phyloP scores from a whole-genome alignment of 1,140 invertebrate species.

The Myzus persicae region DNA sequence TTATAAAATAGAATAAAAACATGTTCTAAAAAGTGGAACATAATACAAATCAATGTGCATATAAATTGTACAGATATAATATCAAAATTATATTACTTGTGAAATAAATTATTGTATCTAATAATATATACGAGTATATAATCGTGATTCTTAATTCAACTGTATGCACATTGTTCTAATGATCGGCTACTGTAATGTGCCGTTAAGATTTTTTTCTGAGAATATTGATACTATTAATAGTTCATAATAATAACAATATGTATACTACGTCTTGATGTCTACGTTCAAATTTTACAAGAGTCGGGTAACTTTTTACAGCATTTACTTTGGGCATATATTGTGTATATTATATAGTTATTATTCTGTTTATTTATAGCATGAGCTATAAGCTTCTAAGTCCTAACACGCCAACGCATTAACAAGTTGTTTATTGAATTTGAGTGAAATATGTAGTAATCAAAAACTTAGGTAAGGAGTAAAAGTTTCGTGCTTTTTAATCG shows the following conservation, averaged over 20 bases:
- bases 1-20: background rate
- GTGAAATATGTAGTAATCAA: background rate
- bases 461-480: background rate
- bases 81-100: background rate
- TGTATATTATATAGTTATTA: too few relatives aligned
- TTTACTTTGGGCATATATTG: too few relatives aligned
- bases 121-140: background rate
- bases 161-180: too few relatives aligned
- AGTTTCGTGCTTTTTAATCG: background rate
- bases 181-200: too few relatives aligned
- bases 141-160: background rate
- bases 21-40: background rate
- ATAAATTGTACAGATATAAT: background rate
- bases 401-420: background rate
- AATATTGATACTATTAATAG: too few relatives aligned
- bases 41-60: background rate
- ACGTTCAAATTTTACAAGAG: too few relatives aligned
- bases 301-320: too few relatives aligned
- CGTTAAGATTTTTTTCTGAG: too few relatives aligned
- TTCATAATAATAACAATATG: too few relatives aligned
- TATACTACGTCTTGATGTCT: too few relatives aligned
- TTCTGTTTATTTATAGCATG: background rate
- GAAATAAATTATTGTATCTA: background rate
- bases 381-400: background rate
- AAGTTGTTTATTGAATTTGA: background rate